These are phyloP conservation scores for Scolopax rusticola DNA, from an alignment of 2,797 vertebrate species.

Conservation along the genomic window DNA sequence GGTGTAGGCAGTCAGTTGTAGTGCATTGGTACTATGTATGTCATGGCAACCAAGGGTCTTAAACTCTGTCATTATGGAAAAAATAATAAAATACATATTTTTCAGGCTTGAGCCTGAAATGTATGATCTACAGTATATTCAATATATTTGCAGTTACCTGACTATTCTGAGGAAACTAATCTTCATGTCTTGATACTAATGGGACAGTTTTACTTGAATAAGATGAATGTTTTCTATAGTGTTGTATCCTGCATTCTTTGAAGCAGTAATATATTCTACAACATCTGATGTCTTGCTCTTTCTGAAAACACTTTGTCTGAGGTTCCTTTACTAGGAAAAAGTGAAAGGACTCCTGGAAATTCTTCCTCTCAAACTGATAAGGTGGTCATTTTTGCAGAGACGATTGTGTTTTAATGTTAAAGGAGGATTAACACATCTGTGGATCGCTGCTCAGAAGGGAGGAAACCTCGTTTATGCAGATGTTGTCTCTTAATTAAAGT, in stretches of 20 bases:
- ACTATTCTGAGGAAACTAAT: background rate
- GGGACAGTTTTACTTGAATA: background rate
- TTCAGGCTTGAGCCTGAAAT: background rate
- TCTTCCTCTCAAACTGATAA: background rate
- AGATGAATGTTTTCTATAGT: background rate
- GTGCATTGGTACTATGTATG: background rate
- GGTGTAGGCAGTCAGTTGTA: background rate
- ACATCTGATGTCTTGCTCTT: background rate
- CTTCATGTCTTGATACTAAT: background rate
- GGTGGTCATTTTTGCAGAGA: background rate
- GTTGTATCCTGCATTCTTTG: background rate
- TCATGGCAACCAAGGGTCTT: background rate
- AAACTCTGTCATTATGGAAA: background rate
- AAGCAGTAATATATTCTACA: background rate
- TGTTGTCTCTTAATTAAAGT: background rate
- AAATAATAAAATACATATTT: background rate
- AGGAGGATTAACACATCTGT: background rate
- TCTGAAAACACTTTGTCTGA: background rate
- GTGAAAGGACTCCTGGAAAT: background rate
- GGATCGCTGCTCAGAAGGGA: background rate
- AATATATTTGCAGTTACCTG: background rate
- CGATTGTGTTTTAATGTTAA: background rate
- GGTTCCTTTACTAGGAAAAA: background rate
- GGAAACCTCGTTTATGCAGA: background rate
- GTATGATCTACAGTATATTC: background rate